Evolutionary conservation across 2,797 vertebrate genomes (phyloP).

Genomic region (Takifugu rubripes): DNA sequence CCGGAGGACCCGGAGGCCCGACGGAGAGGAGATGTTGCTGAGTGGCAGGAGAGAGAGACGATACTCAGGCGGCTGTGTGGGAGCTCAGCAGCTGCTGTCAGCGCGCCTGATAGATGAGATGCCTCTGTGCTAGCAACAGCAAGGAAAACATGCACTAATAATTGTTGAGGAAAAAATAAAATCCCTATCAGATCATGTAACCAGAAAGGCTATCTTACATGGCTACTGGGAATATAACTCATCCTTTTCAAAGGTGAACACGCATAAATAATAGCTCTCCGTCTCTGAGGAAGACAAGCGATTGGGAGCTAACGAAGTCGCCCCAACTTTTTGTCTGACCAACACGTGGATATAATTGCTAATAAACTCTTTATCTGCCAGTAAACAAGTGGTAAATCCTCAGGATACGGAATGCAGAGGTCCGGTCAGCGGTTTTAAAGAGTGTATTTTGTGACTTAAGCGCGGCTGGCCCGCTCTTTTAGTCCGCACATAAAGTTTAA

Average conservation of each 20-base stretch:
- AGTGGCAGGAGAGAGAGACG: constrained; percentile 15
- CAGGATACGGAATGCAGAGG: background rate
- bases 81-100: constrained; percentile 34
- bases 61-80: constrained; percentile 13
- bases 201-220: background rate
- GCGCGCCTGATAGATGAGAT: constrained; percentile 39
- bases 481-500: constrained; percentile 8
- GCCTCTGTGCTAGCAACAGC: constrained; percentile 32
- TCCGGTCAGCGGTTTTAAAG: constrained; percentile 3
- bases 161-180: background rate
- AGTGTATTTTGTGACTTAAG: background rate
- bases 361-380: constrained; percentile 10
- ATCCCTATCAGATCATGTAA: background rate
- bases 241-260: constrained; percentile 12
- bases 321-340: constrained; percentile 18
- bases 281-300: constrained; percentile 4
- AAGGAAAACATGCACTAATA: background rate
- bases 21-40: constrained; percentile 27
- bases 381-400: constrained; percentile 17
- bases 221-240: background rate
- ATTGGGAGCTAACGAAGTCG: background rate
- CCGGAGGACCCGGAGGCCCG: constrained; percentile 11
- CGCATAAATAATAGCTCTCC: background rate
- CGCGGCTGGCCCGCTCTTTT: background rate
- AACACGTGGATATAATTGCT: constrained; percentile 44